Percentiles rank a stretch among this genome's conserved stretches.
Evolutionary conservation across 2,113 vertebrate species (phyloP).

Genomic region (Myiozetetes cayanensis): DNA sequence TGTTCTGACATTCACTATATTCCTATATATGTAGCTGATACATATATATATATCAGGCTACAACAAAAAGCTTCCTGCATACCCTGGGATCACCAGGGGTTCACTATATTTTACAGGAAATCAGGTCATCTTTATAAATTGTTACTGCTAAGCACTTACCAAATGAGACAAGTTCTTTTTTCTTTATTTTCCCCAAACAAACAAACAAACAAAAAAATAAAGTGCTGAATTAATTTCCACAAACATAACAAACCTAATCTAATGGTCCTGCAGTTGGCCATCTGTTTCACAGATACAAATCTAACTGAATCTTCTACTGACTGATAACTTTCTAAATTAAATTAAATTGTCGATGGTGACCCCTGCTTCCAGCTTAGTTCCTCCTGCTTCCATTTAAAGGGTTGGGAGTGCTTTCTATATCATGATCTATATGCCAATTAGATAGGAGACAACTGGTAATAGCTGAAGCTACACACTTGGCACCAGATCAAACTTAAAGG

Average conservation of each 20-base stretch:
- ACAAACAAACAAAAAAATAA: not conserved
- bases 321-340: constrained; percentile 66
- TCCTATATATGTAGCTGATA: not conserved
- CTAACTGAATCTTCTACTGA: constrained; percentile 55
- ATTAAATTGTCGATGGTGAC: constrained; percentile 54
- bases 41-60: not conserved
- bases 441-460: not conserved
- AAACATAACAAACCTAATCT: constrained; percentile 66
- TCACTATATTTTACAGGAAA: constrained; percentile 16
- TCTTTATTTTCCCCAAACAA: not conserved
- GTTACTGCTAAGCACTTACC: constrained; percentile 8
- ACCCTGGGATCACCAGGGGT: not conserved
- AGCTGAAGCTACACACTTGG: not conserved
- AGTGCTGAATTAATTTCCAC: constrained; percentile 76
- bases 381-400: not conserved
- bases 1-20: not conserved
- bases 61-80: not conserved
- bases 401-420: not conserved
- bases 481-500: not conserved
- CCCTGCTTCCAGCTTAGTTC: constrained; percentile 38
- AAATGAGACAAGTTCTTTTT: not conserved
- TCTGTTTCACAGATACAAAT: constrained; percentile 71
- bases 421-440: not conserved
- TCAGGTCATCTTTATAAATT: not conserved
- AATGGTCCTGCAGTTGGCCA: constrained; percentile 68